These are phyloP conservation scores for Athene noctua DNA, from an alignment of 2,113 vertebrate species.

Conservation along the genomic window DNA sequence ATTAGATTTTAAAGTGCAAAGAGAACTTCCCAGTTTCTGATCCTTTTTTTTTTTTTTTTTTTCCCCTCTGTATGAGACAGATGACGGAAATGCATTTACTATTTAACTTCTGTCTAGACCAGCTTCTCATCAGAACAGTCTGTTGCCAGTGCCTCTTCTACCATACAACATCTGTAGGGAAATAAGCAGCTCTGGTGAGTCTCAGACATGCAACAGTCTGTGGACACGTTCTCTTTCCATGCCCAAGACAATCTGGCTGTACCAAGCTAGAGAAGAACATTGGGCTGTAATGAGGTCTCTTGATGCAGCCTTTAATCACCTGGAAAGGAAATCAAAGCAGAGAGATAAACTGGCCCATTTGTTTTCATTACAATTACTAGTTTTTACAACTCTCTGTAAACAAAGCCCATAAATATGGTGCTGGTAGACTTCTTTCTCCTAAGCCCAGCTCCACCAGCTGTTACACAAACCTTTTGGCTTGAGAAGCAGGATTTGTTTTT, in stretches of 20 bases:
- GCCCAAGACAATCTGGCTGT: not conserved
- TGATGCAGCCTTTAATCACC: constrained; percentile 22
- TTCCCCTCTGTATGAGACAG: not conserved
- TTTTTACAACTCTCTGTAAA: constrained; percentile 48
- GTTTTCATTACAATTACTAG: constrained; percentile 60
- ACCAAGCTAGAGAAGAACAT: not conserved
- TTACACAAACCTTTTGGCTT: not conserved
- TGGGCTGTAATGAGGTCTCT: not conserved
- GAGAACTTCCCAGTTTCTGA: not conserved
- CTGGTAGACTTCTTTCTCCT: not conserved
- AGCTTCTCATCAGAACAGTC: not conserved
- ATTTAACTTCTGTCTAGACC: not conserved
- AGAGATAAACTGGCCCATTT: constrained; percentile 43
- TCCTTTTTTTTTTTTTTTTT: not conserved
- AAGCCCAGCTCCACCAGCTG: constrained; percentile 9
- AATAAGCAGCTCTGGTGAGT: not conserved
- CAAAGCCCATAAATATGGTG: constrained; percentile 20
- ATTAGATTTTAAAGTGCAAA: not conserved
- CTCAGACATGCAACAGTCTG: not conserved
- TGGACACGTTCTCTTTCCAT: not conserved
- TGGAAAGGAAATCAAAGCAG: constrained; percentile 44
- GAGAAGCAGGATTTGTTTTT: not conserved
- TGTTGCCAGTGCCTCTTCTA: not conserved
- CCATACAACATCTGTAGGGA: not conserved
- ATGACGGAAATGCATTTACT: not conserved